A percentile compares a stretch with the other conserved stretches of the same genome.
Evolutionary conservation across 1,140 invertebrate genomes (phyloP).

Genomic region (Eciton burchellii): DNA sequence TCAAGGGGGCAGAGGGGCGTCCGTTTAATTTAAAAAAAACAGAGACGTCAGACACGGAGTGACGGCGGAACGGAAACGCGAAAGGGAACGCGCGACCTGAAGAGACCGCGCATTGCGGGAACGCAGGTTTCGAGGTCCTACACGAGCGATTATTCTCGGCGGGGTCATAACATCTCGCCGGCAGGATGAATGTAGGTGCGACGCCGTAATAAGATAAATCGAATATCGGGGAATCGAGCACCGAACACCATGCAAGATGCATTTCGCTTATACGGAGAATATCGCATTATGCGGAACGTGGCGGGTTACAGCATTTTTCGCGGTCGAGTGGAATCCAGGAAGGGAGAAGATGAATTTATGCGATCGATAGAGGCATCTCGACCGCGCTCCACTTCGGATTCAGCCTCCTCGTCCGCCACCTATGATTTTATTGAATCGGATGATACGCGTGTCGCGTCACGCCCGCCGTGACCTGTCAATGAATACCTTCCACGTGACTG

Average conservation of each 20-base stretch:
- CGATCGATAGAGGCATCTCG: constrained; percentile 57
- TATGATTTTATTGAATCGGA: constrained; percentile 60
- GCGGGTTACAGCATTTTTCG: constrained; percentile 56
- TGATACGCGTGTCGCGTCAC: constrained; percentile 46
- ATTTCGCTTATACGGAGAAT: constrained; percentile 57
- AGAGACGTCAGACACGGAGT: not conserved
- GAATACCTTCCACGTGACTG: constrained; percentile 16
- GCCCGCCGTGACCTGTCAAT: constrained; percentile 24
- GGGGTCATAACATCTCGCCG: not conserved
- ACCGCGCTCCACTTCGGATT: constrained; percentile 42
- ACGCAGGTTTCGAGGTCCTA: too few relatives aligned
- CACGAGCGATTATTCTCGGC: constrained; percentile 27
- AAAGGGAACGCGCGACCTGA: too few relatives aligned
- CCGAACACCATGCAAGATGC: constrained; percentile 59
- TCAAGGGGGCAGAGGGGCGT: constrained; percentile 7
- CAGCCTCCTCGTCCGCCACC: constrained; percentile 5
- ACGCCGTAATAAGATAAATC: constrained; percentile 55
- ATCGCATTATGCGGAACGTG: constrained; percentile 59
- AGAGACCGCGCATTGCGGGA: too few relatives aligned
- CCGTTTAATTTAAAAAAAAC: constrained; percentile 57
- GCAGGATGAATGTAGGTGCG: constrained; percentile 35
- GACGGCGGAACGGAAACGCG: not conserved
- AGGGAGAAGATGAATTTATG: constrained; percentile 61
- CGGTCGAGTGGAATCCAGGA: constrained; percentile 51
- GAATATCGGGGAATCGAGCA: constrained; percentile 56